These are phyloP conservation scores for Rhagoletis pomonella DNA, from an alignment of 1,140 invertebrate species.

Conservation along the genomic window DNA sequence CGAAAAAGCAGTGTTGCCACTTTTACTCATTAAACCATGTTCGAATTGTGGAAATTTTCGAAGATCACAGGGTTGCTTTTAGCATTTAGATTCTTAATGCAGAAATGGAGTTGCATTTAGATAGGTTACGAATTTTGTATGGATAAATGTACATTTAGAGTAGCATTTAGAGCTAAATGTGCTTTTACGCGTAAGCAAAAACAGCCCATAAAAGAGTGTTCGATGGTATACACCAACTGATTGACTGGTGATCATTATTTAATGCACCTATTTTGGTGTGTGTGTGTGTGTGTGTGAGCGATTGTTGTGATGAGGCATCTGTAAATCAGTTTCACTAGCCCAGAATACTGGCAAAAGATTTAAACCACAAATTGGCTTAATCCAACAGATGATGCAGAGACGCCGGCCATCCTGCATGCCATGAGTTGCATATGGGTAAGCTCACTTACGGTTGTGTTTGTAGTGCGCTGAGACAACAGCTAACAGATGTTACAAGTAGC, in stretches of 20 bases:
- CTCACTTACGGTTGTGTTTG: too few relatives aligned
- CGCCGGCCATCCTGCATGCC: background rate
- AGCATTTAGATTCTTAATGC: too few relatives aligned
- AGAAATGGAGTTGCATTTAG: too few relatives aligned
- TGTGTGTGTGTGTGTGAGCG: background rate
- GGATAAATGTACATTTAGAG: too few relatives aligned
- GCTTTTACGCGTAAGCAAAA: too few relatives aligned
- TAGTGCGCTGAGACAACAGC: background rate
- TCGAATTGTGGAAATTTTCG: too few relatives aligned
- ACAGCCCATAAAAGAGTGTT: background rate
- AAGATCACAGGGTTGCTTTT: too few relatives aligned
- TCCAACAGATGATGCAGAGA: constrained; percentile 34
- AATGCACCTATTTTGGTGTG: background rate
- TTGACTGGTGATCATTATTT: constrained; percentile 1
- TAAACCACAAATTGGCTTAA: constrained; percentile 18
- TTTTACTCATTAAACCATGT: too few relatives aligned
- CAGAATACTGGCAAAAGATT: constrained; percentile 17
- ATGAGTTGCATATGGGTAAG: too few relatives aligned
- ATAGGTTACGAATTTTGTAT: too few relatives aligned
- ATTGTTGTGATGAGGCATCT: background rate
- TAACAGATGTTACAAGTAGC: background rate
- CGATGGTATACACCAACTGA: constrained; percentile 14
- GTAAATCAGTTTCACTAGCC: constrained; percentile 29
- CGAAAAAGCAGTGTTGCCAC: too few relatives aligned
- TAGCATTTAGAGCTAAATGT: too few relatives aligned